Percentiles rank a stretch among this genome's conserved stretches.
These are phyloP conservation scores for Cheirogaleus major DNA, from an alignment of 2,797 vertebrate genomes.

Conservation along the genomic window DNA sequence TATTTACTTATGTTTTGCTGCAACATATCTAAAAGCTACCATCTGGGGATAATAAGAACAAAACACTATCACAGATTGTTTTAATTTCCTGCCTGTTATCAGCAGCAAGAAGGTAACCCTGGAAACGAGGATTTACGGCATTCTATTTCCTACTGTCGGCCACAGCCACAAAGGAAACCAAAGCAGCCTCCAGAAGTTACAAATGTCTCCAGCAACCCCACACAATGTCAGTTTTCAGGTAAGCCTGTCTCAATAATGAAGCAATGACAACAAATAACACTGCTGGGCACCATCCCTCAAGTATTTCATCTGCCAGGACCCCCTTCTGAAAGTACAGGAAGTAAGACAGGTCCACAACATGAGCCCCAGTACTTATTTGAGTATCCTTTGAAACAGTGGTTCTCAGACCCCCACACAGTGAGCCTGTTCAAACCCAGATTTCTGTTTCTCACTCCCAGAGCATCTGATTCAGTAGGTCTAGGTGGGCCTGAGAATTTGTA, in stretches of 20 bases:
- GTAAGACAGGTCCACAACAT: not conserved
- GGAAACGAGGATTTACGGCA: conserved; percentile 80
- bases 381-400: not conserved
- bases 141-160: conserved; percentile 52
- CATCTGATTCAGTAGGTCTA: not conserved
- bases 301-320: not conserved
- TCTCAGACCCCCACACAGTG: not conserved
- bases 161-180: conserved; percentile 40
- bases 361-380: not conserved
- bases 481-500: not conserved
- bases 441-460: not conserved
- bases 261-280: not conserved
- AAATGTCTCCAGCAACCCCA: not conserved
- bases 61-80: conserved; percentile 78
- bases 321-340: not conserved
- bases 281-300: not conserved
- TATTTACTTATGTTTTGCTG: conserved; percentile 75
- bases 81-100: conserved; percentile 90
- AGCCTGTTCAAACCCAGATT: not conserved
- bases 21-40: conserved; percentile 78
- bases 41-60: conserved; percentile 82
- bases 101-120: conserved; percentile 86
- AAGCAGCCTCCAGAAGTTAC: not conserved
- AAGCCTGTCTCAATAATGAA: not conserved
- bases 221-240: not conserved